Evolutionary conservation across 2,888 invertebrate genomes (phyloP), one percentile per base, ranked within the genome.

Genomic region (Ophioninae sp.): DNA sequence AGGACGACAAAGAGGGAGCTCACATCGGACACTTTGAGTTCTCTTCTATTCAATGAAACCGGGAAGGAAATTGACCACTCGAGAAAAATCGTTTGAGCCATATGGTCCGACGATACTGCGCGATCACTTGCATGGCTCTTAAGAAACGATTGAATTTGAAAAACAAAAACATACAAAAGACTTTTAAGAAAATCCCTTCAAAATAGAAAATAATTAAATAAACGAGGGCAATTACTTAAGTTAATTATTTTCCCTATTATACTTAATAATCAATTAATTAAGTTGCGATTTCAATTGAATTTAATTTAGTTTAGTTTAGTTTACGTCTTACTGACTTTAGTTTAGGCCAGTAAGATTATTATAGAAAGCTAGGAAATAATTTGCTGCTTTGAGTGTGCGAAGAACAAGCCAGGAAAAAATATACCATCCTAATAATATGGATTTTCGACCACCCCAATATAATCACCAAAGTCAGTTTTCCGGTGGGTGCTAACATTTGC

Each of bases 401-500:
- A 20, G 50, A 68, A 23, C 17, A 21, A 50, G 6, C n/a, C 17
- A 50, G 23, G 23, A 50, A 68, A 50, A 5, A 30, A 30, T 30
- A 20, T 37, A 30, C 37, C 70, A 56, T 50, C 20, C 37, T 59
- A 21, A 21, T 82, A 13, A 56, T 57, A 59, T 41, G 21, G 56
- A 64, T 64, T 81, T 79, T 61, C 75, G 70, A 30, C 70, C 61
- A 64, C 44, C 69, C 67, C 88, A 89, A 87, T 30, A 87, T 86
- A 67, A 84, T 85, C 82, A 83, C 85, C 82, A 85, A 79, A 79
- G 70, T 8, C 37, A 70, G 70, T 75, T 74, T 80, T 61, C 81
- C 65, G 85, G 86, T 88, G 88, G 86, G 87, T 87, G 88, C 89
- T 88, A 86, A 87, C 88, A 91, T 91, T 91, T 90, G 89, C 90